phyloP scores from a whole-genome alignment of 2,797 vertebrate genomes.

The Platyrinchus mystaceus region DNA sequence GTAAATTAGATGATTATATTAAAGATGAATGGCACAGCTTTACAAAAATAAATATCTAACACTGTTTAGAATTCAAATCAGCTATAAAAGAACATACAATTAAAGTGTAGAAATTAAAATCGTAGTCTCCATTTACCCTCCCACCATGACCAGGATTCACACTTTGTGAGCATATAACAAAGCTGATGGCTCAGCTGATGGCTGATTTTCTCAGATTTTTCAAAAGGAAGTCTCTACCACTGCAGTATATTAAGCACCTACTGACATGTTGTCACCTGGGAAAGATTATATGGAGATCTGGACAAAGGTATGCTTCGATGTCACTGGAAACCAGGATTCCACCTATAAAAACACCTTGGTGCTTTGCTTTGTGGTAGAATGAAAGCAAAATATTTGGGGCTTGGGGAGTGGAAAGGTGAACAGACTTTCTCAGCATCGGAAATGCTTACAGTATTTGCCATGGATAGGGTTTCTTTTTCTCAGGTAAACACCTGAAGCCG shows the following conservation, averaged over 20 bases:
- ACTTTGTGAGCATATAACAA: neutral
- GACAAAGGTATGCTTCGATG: neutral
- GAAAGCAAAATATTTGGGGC: neutral
- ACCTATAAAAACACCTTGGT: neutral
- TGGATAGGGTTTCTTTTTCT: neutral
- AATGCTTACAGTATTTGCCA: neutral
- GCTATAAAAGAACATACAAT: neutral
- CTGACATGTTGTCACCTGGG: neutral
- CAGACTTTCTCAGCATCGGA: neutral
- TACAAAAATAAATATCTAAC: conserved; percentile 49
- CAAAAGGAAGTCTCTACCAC: neutral
- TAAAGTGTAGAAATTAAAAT: conserved; percentile 17
- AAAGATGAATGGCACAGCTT: conserved; percentile 61
- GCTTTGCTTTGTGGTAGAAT: neutral
- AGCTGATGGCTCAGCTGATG: neutral
- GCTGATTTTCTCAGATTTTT: neutral
- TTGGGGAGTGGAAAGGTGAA: neutral
- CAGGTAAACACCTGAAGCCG: neutral
- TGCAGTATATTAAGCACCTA: neutral
- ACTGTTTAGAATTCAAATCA: conserved; percentile 46
- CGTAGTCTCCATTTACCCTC: conserved; percentile 1
- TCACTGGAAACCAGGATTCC: neutral
- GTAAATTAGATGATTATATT: conserved; percentile 66
- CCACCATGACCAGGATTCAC: neutral
- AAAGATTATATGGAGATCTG: neutral